Conservation (phyloP, 2,797 vertebrate genomes). For the Lagocephalus sceleratus region DNA sequence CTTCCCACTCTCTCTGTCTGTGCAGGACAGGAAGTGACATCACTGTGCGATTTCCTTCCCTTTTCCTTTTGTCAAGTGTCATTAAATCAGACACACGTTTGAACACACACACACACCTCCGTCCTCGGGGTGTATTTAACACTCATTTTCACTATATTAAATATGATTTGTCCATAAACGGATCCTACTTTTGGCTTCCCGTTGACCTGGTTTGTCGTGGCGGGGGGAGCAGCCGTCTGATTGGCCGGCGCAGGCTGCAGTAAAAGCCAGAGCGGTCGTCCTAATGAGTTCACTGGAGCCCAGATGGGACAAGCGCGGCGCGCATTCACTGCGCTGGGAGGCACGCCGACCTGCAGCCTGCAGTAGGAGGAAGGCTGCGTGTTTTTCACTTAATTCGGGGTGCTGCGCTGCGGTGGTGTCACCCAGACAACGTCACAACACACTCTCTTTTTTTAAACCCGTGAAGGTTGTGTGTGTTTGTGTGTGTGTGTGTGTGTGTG, state of each 20-base stretch:
- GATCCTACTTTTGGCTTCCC: neutral
- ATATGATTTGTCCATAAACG: neutral
- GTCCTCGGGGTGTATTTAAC: neutral
- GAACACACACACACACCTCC: neutral
- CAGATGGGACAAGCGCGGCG: conserved; percentile 34
- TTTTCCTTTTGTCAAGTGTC: conserved; percentile 5
- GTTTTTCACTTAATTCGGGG: conserved; percentile 9
- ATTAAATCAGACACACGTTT: neutral
- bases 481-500: too few species aligned
- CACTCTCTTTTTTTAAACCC: neutral
- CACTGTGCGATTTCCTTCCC: conserved; percentile 22
- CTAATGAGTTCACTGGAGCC: neutral
- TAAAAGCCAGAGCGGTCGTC: conserved; percentile 4
- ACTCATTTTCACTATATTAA: neutral
- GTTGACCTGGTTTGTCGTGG: neutral
- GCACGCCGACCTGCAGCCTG: conserved; percentile 23
- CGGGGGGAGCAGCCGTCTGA: conserved; percentile 1
- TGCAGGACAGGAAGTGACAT: conserved; percentile 48
- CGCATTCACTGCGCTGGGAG: conserved; percentile 28
- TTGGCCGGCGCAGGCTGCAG: neutral
- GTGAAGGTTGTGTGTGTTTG: too few species aligned
- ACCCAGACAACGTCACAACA: conserved; percentile 5
- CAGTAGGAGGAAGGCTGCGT: conserved; percentile 19
- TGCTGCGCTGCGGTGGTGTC: conserved; percentile 2
- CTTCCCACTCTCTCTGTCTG: conserved; percentile 30